Evolutionary conservation across 2,888 invertebrate species (phyloP).

Genomic region (Carcina quercana): DNA sequence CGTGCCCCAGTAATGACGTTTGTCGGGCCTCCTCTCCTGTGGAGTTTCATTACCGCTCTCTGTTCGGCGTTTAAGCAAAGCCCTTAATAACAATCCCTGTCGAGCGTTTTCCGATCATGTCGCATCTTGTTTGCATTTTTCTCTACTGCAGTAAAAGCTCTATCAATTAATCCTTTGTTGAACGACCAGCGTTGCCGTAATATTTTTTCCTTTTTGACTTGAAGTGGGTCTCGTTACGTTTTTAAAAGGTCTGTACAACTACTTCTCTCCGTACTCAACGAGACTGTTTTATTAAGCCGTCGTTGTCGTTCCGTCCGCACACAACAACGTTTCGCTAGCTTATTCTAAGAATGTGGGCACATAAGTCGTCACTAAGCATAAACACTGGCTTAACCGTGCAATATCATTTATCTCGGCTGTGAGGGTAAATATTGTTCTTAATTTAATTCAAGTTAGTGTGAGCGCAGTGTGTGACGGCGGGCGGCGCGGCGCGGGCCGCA

Average conservation of each 20-base stretch:
- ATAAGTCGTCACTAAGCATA: conserved; percentile 61
- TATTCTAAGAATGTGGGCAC: conserved; percentile 57
- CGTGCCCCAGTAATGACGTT: conserved; percentile 70
- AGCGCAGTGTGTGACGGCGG: conserved; percentile 47
- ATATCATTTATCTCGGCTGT: conserved; percentile 64
- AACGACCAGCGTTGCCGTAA: conserved; percentile 25
- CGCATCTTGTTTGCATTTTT: conserved; percentile 51
- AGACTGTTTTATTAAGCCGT: conserved; percentile 29
- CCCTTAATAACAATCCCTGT: conserved; percentile 59
- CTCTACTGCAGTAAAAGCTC: conserved; percentile 38
- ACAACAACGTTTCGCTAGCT: conserved; percentile 34
- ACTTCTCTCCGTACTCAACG: conserved; percentile 29
- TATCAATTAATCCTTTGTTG: conserved; percentile 43
- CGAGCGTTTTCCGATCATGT: conserved; percentile 55
- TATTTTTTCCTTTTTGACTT: conserved; percentile 34
- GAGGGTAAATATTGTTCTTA: conserved; percentile 72
- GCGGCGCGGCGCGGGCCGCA: conserved; percentile 39
- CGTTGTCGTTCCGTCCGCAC: conserved; percentile 25
- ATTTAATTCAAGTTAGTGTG: conserved; percentile 65
- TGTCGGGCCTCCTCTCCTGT: conserved; percentile 52
- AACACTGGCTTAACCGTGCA: conserved; percentile 61
- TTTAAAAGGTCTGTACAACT: conserved; percentile 24
- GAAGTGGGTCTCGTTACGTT: conserved; percentile 35
- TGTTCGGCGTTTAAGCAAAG: conserved; percentile 44
- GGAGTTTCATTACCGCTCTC: conserved; percentile 60